Evolutionary conservation across 2,113 vertebrate genomes (phyloP), one percentile per base, ranked within the genome.

Genomic region (Galemys pyrenaicus): DNA sequence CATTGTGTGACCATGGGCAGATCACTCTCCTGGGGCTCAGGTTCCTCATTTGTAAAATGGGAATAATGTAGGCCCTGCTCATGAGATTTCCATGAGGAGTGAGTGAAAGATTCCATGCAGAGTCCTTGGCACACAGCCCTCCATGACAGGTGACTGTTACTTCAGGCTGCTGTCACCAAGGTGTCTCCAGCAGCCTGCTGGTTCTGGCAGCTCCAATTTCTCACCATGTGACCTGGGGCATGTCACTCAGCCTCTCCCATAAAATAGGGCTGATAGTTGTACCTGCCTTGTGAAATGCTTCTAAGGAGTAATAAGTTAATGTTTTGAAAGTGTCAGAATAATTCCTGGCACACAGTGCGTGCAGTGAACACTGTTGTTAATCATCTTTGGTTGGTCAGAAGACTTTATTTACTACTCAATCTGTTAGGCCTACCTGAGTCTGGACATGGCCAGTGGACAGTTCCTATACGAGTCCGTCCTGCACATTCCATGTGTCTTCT

Each of bases 151-250:
- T 17, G 37, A 17, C 64, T 56, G 12, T 37, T 44, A 4, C 62
- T 6, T 41, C 77, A 79, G n/a, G 6, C 75, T 2, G 6, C 44
- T 3, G 9, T 35, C 30, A 6, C 15, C 1, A 0, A 0, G 26
- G 1, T 20, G 46, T 15, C 26, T 37, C 75, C 3, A n/a, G 10
- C 8, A 1, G 37, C 46, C 15, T 0, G 5, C 4, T 12, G 16
- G 54, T 10, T 26, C 79, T 62, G 35, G 56, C 51, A 32, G 20
- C 19, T 56, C 41, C n/a, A 58, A 32, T 19, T 22, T 39, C 35
- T 4, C 9, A 9, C 16, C 30, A 1, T 6, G 79, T 49, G 24
- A 32, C 26, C 39, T 7, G 19, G 30, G 75, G 26, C 44, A 51
- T 0, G 6, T 39, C 35, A 2, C 24, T 32, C 58, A 71, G 75